Percentiles rank a stretch among this genome's conserved stretches.
These are phyloP conservation scores for Carettochelys insculpta DNA, from an alignment of 2,113 vertebrate genomes.

Conservation along the genomic window DNA sequence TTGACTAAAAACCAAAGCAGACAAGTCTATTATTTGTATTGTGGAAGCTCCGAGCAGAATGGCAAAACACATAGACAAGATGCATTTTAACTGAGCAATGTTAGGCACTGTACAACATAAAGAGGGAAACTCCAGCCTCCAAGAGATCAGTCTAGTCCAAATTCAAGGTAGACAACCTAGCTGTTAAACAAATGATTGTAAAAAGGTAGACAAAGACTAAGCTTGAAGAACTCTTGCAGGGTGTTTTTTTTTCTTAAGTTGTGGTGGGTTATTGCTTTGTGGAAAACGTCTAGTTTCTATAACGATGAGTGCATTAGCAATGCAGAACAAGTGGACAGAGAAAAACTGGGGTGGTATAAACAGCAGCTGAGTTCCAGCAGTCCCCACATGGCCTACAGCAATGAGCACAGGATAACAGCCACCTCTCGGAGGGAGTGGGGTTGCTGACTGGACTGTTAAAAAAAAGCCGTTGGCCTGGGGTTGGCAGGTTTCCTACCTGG, in stretches of 20 bases:
- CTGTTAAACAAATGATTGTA: neutral
- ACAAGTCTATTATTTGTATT: too few species aligned
- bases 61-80: neutral
- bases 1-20: neutral
- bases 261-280: neutral
- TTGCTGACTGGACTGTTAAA: too few species aligned
- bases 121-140: neutral
- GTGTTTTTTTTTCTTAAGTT: neutral
- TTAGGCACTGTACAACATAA: neutral
- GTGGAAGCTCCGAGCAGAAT: neutral
- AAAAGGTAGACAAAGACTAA: neutral
- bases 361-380: neutral
- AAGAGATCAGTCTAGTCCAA: neutral
- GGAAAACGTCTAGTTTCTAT: neutral
- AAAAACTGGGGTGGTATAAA: neutral
- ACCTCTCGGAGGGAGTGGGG: too few species aligned
- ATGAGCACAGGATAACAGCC: too few species aligned
- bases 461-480: too few species aligned
- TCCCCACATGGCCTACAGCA: neutral
- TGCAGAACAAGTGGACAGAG: neutral
- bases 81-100: neutral
- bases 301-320: neutral
- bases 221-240: neutral
- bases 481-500: too few species aligned
- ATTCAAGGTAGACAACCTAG: neutral